phyloP scores from a whole-genome alignment of 2,797 vertebrate genomes.

The Propithecus perrieri region DNA sequence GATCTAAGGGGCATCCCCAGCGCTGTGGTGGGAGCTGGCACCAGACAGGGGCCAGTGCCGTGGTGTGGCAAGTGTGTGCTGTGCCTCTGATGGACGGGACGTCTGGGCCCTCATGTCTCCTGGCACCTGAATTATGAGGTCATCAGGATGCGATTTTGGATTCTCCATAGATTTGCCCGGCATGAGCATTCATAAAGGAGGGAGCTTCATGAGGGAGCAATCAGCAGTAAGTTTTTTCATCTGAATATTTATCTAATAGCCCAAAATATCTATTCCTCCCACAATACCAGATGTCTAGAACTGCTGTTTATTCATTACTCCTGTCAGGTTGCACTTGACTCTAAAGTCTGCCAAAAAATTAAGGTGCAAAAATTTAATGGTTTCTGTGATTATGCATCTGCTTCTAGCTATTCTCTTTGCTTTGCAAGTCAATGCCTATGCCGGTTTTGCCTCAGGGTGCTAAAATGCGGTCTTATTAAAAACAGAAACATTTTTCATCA shows the following conservation, averaged over 20 bases:
- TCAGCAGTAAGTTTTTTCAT: not conserved
- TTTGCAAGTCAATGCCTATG: not conserved
- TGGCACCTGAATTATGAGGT: not conserved
- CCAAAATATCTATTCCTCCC: conserved; percentile 54
- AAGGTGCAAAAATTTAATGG: conserved; percentile 46
- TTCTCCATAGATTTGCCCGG: not conserved
- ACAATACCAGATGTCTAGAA: conserved; percentile 51
- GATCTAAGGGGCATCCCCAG: not conserved
- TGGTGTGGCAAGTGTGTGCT: accelerated
- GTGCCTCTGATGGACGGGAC: not conserved
- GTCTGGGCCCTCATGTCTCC: not conserved
- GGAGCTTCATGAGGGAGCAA: not conserved
- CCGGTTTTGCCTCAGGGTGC: not conserved
- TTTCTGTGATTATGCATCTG: conserved; percentile 35
- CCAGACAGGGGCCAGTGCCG: too few species aligned
- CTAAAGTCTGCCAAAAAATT: conserved; percentile 47
- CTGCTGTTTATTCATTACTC: conserved; percentile 58
- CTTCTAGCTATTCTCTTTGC: not conserved
- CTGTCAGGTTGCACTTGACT: conserved; percentile 34
- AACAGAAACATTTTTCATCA: conserved; percentile 35
- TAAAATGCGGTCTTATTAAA: conserved; percentile 48
- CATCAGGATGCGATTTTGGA: not conserved
- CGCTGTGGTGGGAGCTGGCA: not conserved
- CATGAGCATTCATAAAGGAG: not conserved
- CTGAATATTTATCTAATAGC: conserved; percentile 66